Base-by-base conservation (phyloP, 2,888 invertebrate species). In the Pediacus dermestoides region DNA sequence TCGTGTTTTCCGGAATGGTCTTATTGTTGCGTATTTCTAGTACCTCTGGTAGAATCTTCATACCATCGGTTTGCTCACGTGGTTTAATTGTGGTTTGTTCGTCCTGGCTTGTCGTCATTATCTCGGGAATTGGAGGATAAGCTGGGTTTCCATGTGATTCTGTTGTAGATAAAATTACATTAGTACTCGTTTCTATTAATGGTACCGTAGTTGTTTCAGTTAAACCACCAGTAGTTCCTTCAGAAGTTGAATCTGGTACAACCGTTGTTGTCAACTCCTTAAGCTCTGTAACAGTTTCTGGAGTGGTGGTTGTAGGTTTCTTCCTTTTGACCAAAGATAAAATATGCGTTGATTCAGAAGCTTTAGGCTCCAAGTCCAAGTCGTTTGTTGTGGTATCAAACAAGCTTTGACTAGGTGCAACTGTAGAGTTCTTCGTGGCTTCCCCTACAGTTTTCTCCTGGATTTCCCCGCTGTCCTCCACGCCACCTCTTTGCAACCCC, bases 61-160 rank as follows among this genome's bases (percentile, higher is more conserved):
- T 42, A 1, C 23, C n/a, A n/a, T 28, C 28, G 7, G 10, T 37
- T 18, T 39, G 42, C 27, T n/a, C 25, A 11, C 2, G 10, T 14
- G 12, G 28, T 28, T 18, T 6, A 18, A 18, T 18, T 18, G 21
- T 6, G 6, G n/a, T 6, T 18, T 18, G 21, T n/a, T 47, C 52
- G 16, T 55, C 55, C n/a, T 42, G 47, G 26, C 56, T 53, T 3
- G 53, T 53, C 41, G 69, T 72, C 55, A 75, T 71, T 36, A 74
- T 70, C 39, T 75, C 74, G 2, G 73, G 72, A 37, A 75, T 59
- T 1, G 72, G 72, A 1, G 75, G 75, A 60, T 75, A 75, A 2
- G 74, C 74, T 0, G 75, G 75, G 61, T 75, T 75, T 41, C 60
- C 58, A 37, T 64, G 64, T n/a, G n/a, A n/a, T n/a, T n/a, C n/a